Evolutionary conservation across 2,797 vertebrate species (phyloP).

Genomic region (Phalanger gymnotis): DNA sequence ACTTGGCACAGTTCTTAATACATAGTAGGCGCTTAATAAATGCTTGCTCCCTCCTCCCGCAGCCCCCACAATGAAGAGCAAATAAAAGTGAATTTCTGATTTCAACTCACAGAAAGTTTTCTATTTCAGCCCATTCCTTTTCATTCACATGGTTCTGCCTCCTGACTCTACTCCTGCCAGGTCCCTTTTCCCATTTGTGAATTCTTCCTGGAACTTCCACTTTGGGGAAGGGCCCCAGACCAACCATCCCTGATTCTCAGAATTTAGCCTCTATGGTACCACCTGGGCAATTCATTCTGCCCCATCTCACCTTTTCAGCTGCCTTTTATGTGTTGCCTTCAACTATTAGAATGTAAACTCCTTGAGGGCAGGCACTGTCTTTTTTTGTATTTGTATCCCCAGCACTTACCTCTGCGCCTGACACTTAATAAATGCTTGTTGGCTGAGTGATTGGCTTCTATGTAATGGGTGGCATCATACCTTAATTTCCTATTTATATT

Average conservation of each 20-base stretch:
- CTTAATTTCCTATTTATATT: neutral
- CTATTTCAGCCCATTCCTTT: neutral
- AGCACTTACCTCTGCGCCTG: neutral
- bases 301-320: neutral
- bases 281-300: neutral
- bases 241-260: neutral
- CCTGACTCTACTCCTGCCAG: neutral
- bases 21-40: neutral
- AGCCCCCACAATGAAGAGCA: neutral
- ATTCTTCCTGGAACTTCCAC: neutral
- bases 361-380: neutral
- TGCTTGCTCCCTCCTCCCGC: neutral
- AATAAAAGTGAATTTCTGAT: neutral
- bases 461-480: neutral
- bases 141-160: neutral
- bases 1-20: neutral
- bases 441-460: neutral
- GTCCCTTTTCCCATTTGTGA: neutral
- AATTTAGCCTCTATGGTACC: neutral
- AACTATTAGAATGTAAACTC: neutral
- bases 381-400: neutral
- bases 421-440: neutral
- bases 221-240: neutral
- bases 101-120: neutral
- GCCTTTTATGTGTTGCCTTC: neutral